Evolutionary conservation across 2,797 vertebrate genomes (phyloP).

Genomic region (Spinus olivaceus): DNA sequence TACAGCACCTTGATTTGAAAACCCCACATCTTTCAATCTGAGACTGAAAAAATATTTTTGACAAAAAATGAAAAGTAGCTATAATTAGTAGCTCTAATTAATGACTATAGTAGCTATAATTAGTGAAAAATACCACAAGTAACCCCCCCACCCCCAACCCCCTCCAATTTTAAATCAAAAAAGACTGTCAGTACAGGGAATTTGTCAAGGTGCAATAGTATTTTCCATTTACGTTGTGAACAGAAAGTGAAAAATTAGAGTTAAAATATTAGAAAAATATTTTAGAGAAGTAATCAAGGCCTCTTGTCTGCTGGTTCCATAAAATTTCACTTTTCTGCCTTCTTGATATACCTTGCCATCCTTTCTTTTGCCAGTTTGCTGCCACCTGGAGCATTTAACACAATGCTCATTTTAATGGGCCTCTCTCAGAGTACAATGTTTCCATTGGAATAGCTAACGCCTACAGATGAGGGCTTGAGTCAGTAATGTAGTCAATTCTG

Average conservation of each 20-base stretch:
- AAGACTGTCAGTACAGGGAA: not conserved
- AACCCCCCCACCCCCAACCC: fast-evolving
- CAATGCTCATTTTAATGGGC: not conserved
- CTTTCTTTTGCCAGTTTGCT: not conserved
- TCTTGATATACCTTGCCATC: not conserved
- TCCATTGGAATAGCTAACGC: conserved; percentile 8
- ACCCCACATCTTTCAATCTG: fast-evolving
- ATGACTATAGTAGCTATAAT: not conserved
- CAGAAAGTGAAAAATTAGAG: not conserved
- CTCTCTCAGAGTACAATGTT: not conserved
- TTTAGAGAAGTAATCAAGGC: not conserved
- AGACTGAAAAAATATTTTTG: not conserved
- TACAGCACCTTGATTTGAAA: not conserved
- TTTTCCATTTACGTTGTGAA: not conserved
- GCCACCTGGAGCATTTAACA: not conserved
- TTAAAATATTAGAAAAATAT: not conserved
- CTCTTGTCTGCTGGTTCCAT: not conserved
- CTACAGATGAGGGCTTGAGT: conserved; percentile 35
- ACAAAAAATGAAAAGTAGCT: not conserved
- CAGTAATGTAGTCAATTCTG: conserved; percentile 35
- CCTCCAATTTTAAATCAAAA: not conserved
- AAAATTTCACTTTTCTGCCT: not conserved
- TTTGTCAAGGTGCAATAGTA: not conserved
- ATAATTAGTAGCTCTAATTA: not conserved
- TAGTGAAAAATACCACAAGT: not conserved